Evolutionary conservation across 92 coral and sea anemone genomes (phyloP).

Genomic region (Virgularia gustaviana): DNA sequence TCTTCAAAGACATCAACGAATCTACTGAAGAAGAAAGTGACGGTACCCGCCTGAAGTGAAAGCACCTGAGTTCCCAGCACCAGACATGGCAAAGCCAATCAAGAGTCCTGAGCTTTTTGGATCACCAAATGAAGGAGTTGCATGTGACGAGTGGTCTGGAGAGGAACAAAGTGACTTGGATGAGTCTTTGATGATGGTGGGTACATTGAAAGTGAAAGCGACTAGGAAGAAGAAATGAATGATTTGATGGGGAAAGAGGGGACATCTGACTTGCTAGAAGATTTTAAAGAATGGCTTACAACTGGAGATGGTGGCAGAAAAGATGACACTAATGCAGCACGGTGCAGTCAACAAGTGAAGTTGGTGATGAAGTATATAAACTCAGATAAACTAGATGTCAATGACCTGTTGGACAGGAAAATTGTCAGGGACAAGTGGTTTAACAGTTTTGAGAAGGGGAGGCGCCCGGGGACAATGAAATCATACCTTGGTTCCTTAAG

Average conservation of each 20-base stretch:
- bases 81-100: too few species aligned
- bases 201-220: not conserved
- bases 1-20: too few species aligned
- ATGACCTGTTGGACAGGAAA: not conserved
- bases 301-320: not conserved
- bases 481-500: not conserved
- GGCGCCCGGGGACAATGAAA: not conserved
- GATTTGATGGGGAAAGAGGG: not conserved
- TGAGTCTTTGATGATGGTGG: not conserved
- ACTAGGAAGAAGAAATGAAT: not conserved
- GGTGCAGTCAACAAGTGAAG: not conserved
- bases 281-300: not conserved
- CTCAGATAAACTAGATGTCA: not conserved
- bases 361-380: not conserved
- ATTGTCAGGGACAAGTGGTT: not conserved
- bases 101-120: too few species aligned
- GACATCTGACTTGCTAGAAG: not conserved
- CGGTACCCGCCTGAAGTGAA: too few species aligned
- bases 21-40: too few species aligned
- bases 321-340: not conserved
- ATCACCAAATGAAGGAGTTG: too few species aligned
- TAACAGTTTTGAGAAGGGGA: not conserved
- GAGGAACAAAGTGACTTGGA: too few species aligned
- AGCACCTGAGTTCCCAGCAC: too few species aligned
- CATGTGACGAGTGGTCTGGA: too few species aligned